Base-by-base conservation (phyloP, 2,113 vertebrate genomes). In the Phylloscopus trochilus region DNA sequence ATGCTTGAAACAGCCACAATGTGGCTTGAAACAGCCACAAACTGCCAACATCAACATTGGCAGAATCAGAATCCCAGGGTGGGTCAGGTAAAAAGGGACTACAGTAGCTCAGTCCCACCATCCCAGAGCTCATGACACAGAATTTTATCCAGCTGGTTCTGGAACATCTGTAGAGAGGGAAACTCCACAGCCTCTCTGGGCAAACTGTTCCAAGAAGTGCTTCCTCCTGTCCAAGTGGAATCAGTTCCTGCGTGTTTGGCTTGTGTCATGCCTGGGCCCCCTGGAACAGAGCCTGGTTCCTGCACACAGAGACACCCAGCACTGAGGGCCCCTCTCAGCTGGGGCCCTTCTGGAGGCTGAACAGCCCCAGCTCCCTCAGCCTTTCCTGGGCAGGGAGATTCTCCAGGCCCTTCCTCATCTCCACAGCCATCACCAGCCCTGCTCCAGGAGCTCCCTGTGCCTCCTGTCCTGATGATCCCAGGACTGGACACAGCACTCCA, bases 341-440 rank as follows among this genome's bases (percentile, higher is more conserved):
- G 35, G 3, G 4, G 8, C 20, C 19, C 56, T 33, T 31, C 26
- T 8, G 0, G 9, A 84, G 22, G 28, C 59, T 56, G n/a, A 58
- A 10, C 24, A 85, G n/a, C 15, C 52, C 23, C 69, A 47, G 30
- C 30, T 85, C 43, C 35, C 44, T 58, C 52, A 68, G 83, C 31
- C 26, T 37, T 17, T 44, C 52, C 72, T 15, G 16, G 16, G 31
- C 35, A 59, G 3, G 2, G 35, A 59, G 17, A 67, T 43, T 26
- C 53, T 51, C 62, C 72, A 35, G 30, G 16, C 15, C 43, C 35
- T 58, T 35, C 43, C 24, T 75, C 62, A 67, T 13, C 43, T 58
- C 43, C 0, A 0, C 20, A 51, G 43, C 15, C 35, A 21, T 27
- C 0, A 0, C 49, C 9, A 2, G 39, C 1, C 33, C 58, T 2